Base-by-base conservation (phyloP, 1,140 invertebrate genomes). In the Drosophila ironensis region DNA sequence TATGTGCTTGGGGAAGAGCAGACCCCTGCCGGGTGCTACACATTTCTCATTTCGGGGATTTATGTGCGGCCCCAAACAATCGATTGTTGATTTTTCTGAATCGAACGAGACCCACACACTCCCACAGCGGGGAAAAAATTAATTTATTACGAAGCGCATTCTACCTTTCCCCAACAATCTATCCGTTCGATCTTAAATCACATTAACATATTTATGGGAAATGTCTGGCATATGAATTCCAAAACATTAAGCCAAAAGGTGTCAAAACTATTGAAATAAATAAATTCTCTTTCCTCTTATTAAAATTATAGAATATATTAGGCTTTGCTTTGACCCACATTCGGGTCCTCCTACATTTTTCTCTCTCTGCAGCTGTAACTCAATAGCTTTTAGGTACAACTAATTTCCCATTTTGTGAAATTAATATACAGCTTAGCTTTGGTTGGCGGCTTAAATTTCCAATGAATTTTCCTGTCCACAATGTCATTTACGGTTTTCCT, bases 1-100 rank as follows among this genome's bases (percentile, higher is more conserved):
- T 33, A 9, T 17, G 8, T 9, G 38, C n/a, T n/a, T n/a, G n/a
- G n/a, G n/a, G n/a, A n/a, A n/a, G n/a, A n/a, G 24, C 17, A 11
- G 41, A 47, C 41, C 33, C 59, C 59, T 42, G 59, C 57, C 48
- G 66, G 42, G 72, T 70, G 59, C 59, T 40, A 63, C 72, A 76
- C 73, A 72, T 80, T 78, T 74, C 63, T 74, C 75, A 82, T 73
- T 60, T 78, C 27, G 35, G 60, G 35, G 82, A 82, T 84, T 73
- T 82, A 82, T 82, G 77, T 81, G 48, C 28, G 33, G 41, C 20
- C 57, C 27, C 67, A 35, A 57, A 63, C 71, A 81, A 81, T 82
- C 67, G 77, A 84, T 84, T 84, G 78, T 71, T 84, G 78, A 70
- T 61, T 63, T 71, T 67, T 57, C 27, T 35, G 64, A 74, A 56